Evolutionary conservation across 2,113 vertebrate genomes (phyloP).

Genomic region (Osmerus mordax): DNA sequence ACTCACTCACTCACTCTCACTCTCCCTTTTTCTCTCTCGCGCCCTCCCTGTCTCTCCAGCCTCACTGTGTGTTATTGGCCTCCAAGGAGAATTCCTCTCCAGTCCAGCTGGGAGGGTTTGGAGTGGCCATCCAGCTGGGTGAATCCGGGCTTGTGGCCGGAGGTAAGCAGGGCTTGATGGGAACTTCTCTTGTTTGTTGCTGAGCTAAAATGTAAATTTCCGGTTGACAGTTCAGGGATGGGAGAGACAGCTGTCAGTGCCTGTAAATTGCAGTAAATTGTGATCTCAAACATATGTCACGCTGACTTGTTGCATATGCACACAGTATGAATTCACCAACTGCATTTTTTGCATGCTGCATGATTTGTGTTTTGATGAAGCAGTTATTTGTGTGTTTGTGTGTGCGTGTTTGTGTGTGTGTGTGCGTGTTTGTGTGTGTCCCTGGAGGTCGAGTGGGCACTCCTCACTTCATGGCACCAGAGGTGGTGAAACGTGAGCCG

Average conservation of each 20-base stretch:
- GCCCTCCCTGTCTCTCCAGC: constrained; percentile 72
- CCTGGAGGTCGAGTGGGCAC: constrained; percentile 98
- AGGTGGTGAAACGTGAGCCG: constrained; percentile 97
- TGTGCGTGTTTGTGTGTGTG: constrained; percentile 72
- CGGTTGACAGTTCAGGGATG: too few species aligned
- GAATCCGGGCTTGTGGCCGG: constrained; percentile 97
- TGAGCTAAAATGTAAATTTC: too few species aligned
- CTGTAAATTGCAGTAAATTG: too few species aligned
- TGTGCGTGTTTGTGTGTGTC: constrained; percentile 98
- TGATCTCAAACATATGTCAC: too few species aligned
- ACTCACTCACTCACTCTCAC: neutral
- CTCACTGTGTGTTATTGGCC: constrained; percentile 96
- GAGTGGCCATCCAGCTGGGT: constrained; percentile 95
- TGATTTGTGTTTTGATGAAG: neutral
- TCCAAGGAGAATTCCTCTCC: constrained; percentile 98
- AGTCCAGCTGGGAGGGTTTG: constrained; percentile 95
- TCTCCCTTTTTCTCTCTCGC: neutral
- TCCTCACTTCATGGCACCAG: constrained; percentile 98
- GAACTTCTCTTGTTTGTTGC: constrained; percentile 3
- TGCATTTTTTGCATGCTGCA: too few species aligned
- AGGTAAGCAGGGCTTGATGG: constrained; percentile 72
- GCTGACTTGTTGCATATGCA: too few species aligned
- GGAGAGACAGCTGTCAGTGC: too few species aligned
- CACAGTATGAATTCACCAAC: too few species aligned
- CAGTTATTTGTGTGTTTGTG: neutral